Percentiles rank a stretch among this genome's conserved stretches.
Evolutionary conservation across 2,888 invertebrate species (phyloP).

Genomic region (Caenorhabditis angaria): DNA sequence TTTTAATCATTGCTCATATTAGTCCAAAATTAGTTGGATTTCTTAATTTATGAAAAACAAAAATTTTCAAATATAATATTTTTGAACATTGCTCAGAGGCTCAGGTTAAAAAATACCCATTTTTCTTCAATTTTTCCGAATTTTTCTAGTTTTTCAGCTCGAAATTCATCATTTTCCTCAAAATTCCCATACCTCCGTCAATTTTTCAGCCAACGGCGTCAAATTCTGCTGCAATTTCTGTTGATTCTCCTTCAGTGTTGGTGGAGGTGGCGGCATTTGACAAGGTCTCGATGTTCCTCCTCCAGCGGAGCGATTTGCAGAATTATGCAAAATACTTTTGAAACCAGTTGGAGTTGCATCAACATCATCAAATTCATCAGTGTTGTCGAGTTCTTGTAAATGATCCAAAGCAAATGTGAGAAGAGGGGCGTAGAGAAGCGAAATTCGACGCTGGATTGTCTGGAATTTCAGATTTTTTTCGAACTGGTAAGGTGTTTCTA

Average conservation of each 20-base stretch:
- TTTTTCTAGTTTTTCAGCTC: too few species aligned
- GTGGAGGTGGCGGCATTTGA: constrained; percentile 35
- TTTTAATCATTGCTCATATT: too few species aligned
- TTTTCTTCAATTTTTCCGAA: too few species aligned
- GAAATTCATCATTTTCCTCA: neutral
- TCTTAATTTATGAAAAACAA: too few species aligned
- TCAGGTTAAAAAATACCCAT: too few species aligned
- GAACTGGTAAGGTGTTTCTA: too few species aligned
- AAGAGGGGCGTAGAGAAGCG: constrained; percentile 90
- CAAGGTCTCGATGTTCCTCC: constrained; percentile 23
- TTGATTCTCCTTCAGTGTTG: constrained; percentile 2
- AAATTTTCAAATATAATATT: too few species aligned
- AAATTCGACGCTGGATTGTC: constrained; percentile 78
- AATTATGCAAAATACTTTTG: constrained; percentile 2
- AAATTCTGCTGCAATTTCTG: neutral
- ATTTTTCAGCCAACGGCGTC: constrained; percentile 64
- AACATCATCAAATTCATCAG: constrained; percentile 38
- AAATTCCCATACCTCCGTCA: constrained; percentile 49
- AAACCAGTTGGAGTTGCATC: constrained; percentile 42
- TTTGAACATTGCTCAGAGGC: too few species aligned
- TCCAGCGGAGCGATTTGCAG: constrained; percentile 15
- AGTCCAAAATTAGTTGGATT: too few species aligned
- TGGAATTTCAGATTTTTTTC: too few species aligned
- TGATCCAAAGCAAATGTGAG: constrained; percentile 88
- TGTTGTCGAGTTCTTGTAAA: constrained; percentile 79